phyloP scores from a whole-genome alignment of 2,888 invertebrate genomes.

The Sisyra terminalis region DNA sequence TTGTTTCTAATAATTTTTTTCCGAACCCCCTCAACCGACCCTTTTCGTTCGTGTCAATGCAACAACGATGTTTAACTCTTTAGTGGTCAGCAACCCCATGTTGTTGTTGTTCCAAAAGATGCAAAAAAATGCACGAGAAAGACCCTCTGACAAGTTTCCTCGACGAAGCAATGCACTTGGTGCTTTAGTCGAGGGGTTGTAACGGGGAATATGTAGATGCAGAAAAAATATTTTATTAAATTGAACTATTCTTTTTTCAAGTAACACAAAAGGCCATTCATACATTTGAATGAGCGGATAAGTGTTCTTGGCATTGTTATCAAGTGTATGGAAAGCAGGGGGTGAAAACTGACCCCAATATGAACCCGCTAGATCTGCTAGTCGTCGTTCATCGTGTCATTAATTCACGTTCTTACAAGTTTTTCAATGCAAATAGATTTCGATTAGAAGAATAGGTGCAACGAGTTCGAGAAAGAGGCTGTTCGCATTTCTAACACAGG shows the following conservation, averaged over 20 bases:
- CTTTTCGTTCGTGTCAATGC: too few species aligned
- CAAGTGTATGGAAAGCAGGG: too few species aligned
- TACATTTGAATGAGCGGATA: constrained; percentile 6
- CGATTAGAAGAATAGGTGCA: too few species aligned
- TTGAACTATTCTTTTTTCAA: constrained; percentile 2
- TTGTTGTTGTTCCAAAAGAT: not conserved
- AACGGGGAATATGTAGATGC: not conserved
- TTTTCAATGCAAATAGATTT: too few species aligned
- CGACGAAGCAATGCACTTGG: not conserved
- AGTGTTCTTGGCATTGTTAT: constrained; percentile 2
- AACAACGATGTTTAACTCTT: constrained; percentile 1
- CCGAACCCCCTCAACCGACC: not conserved
- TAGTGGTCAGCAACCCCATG: constrained; percentile 1
- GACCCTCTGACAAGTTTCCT: too few species aligned
- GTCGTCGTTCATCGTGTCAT: too few species aligned
- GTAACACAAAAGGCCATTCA: constrained; percentile 3
- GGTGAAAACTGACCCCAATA: too few species aligned
- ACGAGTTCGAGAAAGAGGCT: too few species aligned
- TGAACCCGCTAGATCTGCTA: too few species aligned
- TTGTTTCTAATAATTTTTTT: not conserved
- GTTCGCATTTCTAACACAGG: too few species aligned
- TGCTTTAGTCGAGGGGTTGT: not conserved
- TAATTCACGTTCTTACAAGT: too few species aligned
- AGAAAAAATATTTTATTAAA: not conserved
- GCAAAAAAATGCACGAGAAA: not conserved